These are phyloP conservation scores for Eretmochelys imbricata DNA, from an alignment of 2,113 vertebrate species.

Conservation along the genomic window DNA sequence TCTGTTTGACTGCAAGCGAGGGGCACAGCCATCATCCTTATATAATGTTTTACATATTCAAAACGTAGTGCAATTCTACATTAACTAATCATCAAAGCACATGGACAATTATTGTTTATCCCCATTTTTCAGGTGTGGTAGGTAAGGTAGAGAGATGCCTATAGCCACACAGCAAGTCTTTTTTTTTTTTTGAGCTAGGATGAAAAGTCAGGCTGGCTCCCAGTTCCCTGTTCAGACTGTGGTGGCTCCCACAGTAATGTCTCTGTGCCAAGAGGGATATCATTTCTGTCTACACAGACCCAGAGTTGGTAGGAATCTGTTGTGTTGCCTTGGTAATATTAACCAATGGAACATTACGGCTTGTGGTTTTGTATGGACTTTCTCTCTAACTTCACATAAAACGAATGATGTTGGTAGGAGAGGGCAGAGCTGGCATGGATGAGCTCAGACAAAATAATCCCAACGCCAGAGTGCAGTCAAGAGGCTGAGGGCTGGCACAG, in stretches of 20 bases:
- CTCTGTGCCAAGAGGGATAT: neutral
- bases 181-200: neutral
- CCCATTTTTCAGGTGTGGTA: neutral
- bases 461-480: neutral
- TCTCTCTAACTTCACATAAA: neutral
- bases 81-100: neutral
- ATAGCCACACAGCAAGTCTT: neutral
- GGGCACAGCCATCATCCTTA: neutral
- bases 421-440: neutral
- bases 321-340: neutral
- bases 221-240: neutral
- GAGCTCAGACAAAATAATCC: neutral
- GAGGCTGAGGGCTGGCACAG: neutral
- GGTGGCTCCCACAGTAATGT: neutral
- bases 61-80: neutral
- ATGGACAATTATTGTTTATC: neutral
- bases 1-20: neutral
- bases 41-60: neutral
- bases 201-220: neutral
- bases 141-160: neutral
- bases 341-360: neutral
- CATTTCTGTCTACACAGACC: neutral
- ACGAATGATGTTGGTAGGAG: neutral
- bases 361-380: neutral
- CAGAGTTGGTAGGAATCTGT: neutral